Conservation (phyloP, 2,797 vertebrate genomes). For the Erethizon dorsatum region DNA sequence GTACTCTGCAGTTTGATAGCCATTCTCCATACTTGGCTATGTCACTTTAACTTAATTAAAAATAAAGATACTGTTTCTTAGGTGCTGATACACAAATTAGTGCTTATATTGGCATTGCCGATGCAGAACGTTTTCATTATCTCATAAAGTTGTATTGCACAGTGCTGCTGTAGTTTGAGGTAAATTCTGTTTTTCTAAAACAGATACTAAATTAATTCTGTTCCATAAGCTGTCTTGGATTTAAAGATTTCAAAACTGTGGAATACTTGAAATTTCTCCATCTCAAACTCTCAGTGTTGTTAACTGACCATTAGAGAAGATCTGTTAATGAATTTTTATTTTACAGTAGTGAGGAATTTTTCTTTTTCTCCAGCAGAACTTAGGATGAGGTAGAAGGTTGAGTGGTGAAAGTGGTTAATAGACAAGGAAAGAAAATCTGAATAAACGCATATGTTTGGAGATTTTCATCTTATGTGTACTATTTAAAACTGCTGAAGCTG, state of each 20-base stretch:
- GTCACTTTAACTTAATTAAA: slow-evolving; percentile 13
- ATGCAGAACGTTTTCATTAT: slow-evolving; percentile 4
- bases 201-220: slow-evolving; percentile 55
- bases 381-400: background rate
- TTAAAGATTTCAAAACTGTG: slow-evolving; percentile 50
- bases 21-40: background rate
- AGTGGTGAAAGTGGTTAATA: slow-evolving; percentile 24
- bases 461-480: background rate
- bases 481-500: background rate
- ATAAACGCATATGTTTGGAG: background rate
- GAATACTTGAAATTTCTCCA: background rate
- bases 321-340: slow-evolving; percentile 47
- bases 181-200: background rate
- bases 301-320: background rate
- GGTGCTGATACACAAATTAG: background rate
- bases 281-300: slow-evolving; percentile 33
- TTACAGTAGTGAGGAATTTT: slow-evolving; percentile 49
- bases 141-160: background rate
- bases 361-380: slow-evolving; percentile 28
- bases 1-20: background rate
- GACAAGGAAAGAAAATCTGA: background rate
- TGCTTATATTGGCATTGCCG: background rate
- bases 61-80: slow-evolving; percentile 4
- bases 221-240: slow-evolving; percentile 7
- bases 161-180: background rate